Conservation (phyloP, 2,113 vertebrate species). For the Leiothrix lutea region DNA sequence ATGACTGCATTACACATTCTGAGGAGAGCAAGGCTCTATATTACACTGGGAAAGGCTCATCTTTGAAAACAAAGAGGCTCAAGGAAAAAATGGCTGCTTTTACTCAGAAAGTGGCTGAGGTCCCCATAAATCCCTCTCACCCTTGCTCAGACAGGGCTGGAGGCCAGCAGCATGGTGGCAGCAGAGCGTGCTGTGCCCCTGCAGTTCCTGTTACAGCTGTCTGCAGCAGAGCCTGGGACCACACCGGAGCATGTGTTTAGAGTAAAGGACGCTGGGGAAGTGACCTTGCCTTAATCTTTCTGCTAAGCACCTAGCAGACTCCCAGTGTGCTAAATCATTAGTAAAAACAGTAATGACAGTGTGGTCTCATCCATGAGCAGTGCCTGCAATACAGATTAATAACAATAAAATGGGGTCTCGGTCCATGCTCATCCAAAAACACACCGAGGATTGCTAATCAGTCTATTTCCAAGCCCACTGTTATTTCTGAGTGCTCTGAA, state of each 20-base stretch:
- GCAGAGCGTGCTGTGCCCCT: neutral
- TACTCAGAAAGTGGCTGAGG: neutral
- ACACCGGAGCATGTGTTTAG: neutral
- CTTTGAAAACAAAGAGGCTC: slow-evolving; percentile 13
- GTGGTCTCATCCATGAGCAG: neutral
- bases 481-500: neutral
- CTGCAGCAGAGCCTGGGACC: neutral
- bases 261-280: neutral
- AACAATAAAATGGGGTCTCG: neutral
- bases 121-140: slow-evolving; percentile 24
- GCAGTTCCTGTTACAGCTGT: neutral
- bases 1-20: slow-evolving; percentile 39
- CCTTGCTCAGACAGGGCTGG: neutral
- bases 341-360: neutral
- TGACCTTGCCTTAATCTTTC: neutral
- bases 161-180: neutral
- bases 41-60: slow-evolving; percentile 6
- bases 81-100: neutral
- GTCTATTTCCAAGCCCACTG: neutral
- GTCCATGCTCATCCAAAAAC: neutral
- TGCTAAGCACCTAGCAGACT: slow-evolving; percentile 3
- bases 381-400: neutral
- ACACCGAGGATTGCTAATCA: neutral
- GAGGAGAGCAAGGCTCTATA: neutral
- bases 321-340: neutral